These are phyloP conservation scores for Drosophila atripex DNA, from an alignment of 2,888 invertebrate genomes.

Conservation along the genomic window DNA sequence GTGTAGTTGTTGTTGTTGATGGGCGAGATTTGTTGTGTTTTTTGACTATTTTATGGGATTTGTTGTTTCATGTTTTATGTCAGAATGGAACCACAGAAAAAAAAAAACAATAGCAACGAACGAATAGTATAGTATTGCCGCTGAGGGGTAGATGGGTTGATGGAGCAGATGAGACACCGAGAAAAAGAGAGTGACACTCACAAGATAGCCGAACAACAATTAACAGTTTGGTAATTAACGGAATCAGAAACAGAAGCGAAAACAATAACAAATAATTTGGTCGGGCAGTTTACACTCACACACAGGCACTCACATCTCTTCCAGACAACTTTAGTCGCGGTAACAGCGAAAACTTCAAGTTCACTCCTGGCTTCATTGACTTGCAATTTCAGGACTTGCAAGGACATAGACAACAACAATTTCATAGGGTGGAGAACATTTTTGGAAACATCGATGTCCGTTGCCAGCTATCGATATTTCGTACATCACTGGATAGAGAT, in stretches of 20 bases:
- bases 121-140: slow-evolving; percentile 43
- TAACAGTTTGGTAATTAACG: slow-evolving; percentile 22
- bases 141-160: slow-evolving; percentile 42
- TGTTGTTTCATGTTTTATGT: slow-evolving; percentile 6
- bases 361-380: slow-evolving; percentile 84
- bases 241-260: slow-evolving; percentile 32
- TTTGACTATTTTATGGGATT: slow-evolving; percentile 29
- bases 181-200: slow-evolving; percentile 53
- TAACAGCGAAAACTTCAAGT: slow-evolving; percentile 84
- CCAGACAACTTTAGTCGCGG: slow-evolving; percentile 84
- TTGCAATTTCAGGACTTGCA: slow-evolving; percentile 77
- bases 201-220: slow-evolving; percentile 42
- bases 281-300: slow-evolving; percentile 45
- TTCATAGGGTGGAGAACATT: slow-evolving; percentile 24
- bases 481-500: background rate
- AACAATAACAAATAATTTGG: slow-evolving; percentile 43
- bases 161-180: slow-evolving; percentile 57
- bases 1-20: slow-evolving; percentile 38
- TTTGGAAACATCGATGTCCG: slow-evolving; percentile 7
- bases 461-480: background rate
- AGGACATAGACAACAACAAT: slow-evolving; percentile 31
- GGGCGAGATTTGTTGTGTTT: slow-evolving; percentile 46
- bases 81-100: slow-evolving; percentile 32
- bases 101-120: slow-evolving; percentile 17
- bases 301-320: slow-evolving; percentile 83